Evolutionary conservation across 2,113 vertebrate genomes (phyloP).

Genomic region (Sclerurus mexicanus): DNA sequence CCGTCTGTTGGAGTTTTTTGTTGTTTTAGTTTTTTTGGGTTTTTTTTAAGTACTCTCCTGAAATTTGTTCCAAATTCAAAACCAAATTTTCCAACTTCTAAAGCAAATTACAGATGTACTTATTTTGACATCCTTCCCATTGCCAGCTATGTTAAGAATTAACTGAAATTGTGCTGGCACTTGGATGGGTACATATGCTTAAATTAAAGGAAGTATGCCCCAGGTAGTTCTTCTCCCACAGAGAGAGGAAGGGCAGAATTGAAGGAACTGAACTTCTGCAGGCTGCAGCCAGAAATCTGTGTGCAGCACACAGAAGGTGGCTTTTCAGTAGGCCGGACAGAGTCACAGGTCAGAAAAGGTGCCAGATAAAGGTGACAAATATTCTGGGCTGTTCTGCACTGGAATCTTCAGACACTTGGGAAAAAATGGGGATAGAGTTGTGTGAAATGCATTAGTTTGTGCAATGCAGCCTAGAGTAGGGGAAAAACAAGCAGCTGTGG

Average conservation of each 20-base stretch:
- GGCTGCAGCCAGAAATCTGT: not conserved
- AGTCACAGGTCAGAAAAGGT: not conserved
- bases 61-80: not conserved
- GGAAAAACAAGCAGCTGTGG: not conserved
- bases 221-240: not conserved
- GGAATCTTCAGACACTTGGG: not conserved
- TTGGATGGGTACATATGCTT: not conserved
- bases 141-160: not conserved
- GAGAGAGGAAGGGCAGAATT: not conserved
- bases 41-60: not conserved
- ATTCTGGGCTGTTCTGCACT: not conserved
- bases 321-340: not conserved
- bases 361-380: not conserved
- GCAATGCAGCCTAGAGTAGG: fast-evolving
- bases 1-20: not conserved
- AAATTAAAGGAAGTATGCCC: not conserved
- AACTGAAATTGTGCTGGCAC: not conserved
- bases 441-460: not conserved
- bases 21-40: not conserved
- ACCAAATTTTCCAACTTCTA: not conserved
- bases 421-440: not conserved
- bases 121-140: not conserved
- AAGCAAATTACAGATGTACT: fast-evolving
- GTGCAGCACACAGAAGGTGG: fast-evolving
- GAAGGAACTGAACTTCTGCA: not conserved